phyloP scores from a whole-genome alignment of 2,797 vertebrate species.

The Esox lucius region DNA sequence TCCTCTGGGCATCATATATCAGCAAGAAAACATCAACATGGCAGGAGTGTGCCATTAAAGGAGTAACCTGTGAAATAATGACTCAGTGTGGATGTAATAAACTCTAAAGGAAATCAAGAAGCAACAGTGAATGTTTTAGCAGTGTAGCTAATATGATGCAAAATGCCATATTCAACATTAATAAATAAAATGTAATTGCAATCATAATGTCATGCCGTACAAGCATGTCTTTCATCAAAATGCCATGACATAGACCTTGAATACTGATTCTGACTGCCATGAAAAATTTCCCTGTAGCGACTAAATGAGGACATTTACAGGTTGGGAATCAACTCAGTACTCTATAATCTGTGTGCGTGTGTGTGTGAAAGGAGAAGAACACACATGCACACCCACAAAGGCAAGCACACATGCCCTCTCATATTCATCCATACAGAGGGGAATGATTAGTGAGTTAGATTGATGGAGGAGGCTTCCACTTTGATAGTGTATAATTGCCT shows the following conservation, averaged over 20 bases:
- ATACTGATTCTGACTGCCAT: conserved; percentile 53
- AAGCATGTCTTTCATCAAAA: conserved; percentile 69
- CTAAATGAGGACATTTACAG: conserved; percentile 17
- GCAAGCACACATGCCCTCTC: neutral
- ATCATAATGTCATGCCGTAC: conserved; percentile 72
- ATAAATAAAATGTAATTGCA: conserved; percentile 71
- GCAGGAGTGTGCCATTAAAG: too few relatives aligned
- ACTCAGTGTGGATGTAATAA: too few relatives aligned
- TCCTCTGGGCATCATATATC: too few relatives aligned
- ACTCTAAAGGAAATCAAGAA: conserved; percentile 39
- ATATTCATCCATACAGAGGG: neutral
- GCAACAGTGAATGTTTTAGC: conserved; percentile 37
- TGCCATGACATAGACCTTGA: conserved; percentile 62
- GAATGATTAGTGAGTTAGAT: neutral
- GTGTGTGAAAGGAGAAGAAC: neutral
- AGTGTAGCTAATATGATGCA: conserved; percentile 57
- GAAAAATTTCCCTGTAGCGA: conserved; percentile 3
- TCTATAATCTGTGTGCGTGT: neutral
- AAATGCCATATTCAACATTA: conserved; percentile 70
- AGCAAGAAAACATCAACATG: too few relatives aligned
- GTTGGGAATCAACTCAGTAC: neutral
- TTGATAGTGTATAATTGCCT: neutral
- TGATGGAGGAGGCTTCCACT: neutral
- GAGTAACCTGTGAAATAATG: too few relatives aligned
- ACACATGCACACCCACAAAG: neutral